phyloP scores from a whole-genome alignment of 2,888 invertebrate genomes.

The Halocaridina rubra region DNA sequence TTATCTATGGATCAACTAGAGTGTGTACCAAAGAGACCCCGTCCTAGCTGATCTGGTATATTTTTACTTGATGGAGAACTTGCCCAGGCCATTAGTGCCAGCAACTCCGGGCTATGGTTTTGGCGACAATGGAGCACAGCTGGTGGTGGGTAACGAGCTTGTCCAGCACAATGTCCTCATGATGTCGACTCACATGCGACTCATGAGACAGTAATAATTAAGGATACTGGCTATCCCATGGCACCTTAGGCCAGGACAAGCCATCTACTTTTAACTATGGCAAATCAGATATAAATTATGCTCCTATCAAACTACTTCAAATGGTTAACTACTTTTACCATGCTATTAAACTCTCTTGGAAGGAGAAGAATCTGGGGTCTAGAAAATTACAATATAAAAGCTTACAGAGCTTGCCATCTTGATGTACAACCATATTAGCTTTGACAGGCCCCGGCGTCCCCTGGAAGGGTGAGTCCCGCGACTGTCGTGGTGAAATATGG shows the following conservation, averaged over 20 bases:
- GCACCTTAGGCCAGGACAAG: slow-evolving; percentile 43
- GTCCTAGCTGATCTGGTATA: slow-evolving; percentile 55
- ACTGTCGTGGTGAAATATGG: slow-evolving; percentile 34
- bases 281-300: slow-evolving; percentile 64
- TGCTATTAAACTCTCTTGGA: slow-evolving; percentile 63
- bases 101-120: slow-evolving; percentile 45
- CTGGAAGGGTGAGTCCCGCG: slow-evolving; percentile 45
- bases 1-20: slow-evolving; percentile 51
- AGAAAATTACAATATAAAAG: slow-evolving; percentile 62
- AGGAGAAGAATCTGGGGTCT: slow-evolving; percentile 62
- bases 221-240: slow-evolving; percentile 52
- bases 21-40: slow-evolving; percentile 58
- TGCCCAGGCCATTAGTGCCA: slow-evolving; percentile 45
- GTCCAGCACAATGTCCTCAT: slow-evolving; percentile 36
- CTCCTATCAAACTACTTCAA: slow-evolving; percentile 63
- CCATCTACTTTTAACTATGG: slow-evolving; percentile 60
- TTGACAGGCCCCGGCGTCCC: slow-evolving; percentile 51
- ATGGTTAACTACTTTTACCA: slow-evolving; percentile 62
- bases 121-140: slow-evolving; percentile 44
- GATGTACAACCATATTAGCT: slow-evolving; percentile 57
- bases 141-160: slow-evolving; percentile 40
- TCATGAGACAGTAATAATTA: slow-evolving; percentile 38
- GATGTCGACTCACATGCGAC: slow-evolving; percentile 22
- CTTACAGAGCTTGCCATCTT: slow-evolving; percentile 58
- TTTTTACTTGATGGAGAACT: slow-evolving; percentile 50